Conservation (phyloP, 2,113 vertebrate species). For the Paracanthobrama guichenoti region DNA sequence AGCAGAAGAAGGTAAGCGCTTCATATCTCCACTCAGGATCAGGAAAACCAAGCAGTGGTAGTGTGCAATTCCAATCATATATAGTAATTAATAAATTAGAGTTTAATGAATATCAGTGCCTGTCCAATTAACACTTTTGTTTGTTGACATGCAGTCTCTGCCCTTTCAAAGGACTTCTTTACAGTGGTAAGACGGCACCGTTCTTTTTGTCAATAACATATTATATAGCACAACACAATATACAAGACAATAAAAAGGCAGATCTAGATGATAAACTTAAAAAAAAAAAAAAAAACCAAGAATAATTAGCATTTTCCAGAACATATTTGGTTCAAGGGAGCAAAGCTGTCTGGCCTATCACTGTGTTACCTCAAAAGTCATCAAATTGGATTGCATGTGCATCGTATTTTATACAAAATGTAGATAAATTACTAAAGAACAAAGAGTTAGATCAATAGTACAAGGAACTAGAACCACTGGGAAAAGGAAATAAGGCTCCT, state of each 20-base stretch:
- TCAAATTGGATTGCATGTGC: too few species aligned
- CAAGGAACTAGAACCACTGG: too few species aligned
- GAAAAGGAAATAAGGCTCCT: too few species aligned
- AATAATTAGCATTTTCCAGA: too few species aligned
- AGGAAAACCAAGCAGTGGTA: neutral
- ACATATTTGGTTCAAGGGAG: too few species aligned
- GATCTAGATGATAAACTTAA: neutral
- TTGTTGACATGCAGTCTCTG: neutral
- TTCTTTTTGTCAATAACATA: neutral
- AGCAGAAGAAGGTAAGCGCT: neutral
- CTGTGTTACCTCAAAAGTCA: too few species aligned
- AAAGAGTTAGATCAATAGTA: too few species aligned
- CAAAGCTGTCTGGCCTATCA: too few species aligned
- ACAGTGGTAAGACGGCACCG: slow-evolving; percentile 4
- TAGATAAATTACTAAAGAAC: too few species aligned
- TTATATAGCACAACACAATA: neutral
- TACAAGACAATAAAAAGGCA: neutral
- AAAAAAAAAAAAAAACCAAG: too few species aligned
- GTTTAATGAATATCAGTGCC: too few species aligned
- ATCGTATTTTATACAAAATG: too few species aligned
- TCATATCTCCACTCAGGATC: neutral
- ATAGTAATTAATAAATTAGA: neutral
- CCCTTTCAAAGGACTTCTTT: neutral
- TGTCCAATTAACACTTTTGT: neutral
- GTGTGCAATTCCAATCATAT: neutral